Conservation (phyloP, 2,888 invertebrate genomes). For the Rosalia funebris region DNA sequence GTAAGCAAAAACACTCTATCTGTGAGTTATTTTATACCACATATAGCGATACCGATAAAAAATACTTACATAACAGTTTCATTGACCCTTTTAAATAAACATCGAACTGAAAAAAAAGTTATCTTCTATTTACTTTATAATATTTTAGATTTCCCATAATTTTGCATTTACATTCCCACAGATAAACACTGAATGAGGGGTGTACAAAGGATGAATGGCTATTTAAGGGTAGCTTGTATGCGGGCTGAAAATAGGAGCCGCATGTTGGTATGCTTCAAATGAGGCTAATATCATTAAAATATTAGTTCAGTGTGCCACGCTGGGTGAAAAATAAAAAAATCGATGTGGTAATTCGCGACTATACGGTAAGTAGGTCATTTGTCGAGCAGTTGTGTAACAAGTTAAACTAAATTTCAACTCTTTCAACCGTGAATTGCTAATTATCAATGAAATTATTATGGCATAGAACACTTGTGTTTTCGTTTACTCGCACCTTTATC, state of each 20-base stretch:
- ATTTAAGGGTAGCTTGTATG: too few relatives aligned
- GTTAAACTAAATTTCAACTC: conserved; percentile 49
- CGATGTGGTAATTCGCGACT: conserved; percentile 46
- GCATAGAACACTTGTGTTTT: conserved; percentile 6
- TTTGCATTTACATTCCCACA: not conserved
- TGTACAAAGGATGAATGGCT: not conserved
- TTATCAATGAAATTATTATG: conserved; percentile 44
- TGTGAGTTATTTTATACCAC: not conserved
- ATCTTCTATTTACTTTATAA: conserved; percentile 17
- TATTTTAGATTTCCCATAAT: conserved; percentile 7
- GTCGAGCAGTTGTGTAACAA: conserved; percentile 48
- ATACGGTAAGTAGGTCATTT: conserved; percentile 49
- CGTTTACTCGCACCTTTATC: not conserved
- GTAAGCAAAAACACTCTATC: too few relatives aligned
- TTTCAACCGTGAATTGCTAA: conserved; percentile 50
- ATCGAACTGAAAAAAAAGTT: conserved; percentile 5
- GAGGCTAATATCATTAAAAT: conserved; percentile 26
- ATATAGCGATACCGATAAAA: not conserved
- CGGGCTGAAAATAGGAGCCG: too few relatives aligned
- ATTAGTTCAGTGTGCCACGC: conserved; percentile 30
- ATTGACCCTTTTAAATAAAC: conserved; percentile 19
- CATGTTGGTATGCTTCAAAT: too few relatives aligned
- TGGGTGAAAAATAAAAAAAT: conserved; percentile 35
- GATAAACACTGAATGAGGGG: not conserved
- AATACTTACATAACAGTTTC: conserved; percentile 4